A percentile compares a stretch with the other conserved stretches of the same genome.
phyloP scores from a whole-genome alignment of 1,140 invertebrate species.

The Sarcophaga peregrina region DNA sequence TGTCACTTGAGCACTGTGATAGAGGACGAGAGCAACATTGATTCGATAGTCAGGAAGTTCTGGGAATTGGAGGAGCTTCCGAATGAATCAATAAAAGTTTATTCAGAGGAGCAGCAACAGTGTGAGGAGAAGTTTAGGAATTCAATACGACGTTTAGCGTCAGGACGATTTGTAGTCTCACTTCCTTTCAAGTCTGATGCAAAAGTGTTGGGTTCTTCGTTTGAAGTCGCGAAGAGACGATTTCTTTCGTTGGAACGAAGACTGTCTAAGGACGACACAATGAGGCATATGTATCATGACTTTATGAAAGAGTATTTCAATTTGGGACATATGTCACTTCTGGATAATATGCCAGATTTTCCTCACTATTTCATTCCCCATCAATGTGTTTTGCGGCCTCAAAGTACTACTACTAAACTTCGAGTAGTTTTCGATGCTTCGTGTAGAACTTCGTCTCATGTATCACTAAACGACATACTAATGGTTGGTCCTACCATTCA shows the following conservation, averaged over 20 bases:
- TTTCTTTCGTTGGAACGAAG: conserved; percentile 56
- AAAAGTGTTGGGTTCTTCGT: conserved; percentile 53
- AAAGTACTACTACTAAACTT: conserved; percentile 47
- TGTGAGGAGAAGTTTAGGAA: conserved; percentile 44
- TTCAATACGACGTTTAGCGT: conserved; percentile 12
- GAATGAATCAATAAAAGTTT: neutral
- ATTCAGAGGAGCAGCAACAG: conserved; percentile 39
- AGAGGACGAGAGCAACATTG: neutral
- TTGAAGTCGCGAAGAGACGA: conserved; percentile 50
- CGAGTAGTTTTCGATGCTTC: conserved; percentile 43
- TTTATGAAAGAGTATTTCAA: conserved; percentile 60
- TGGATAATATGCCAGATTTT: conserved; percentile 48
- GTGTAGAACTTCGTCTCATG: conserved; percentile 37
- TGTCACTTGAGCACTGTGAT: neutral
- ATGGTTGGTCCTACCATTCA: conserved; percentile 46
- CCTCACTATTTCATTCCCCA: conserved; percentile 52
- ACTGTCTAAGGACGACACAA: too few relatives aligned
- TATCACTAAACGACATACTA: conserved; percentile 48
- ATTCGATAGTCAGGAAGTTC: conserved; percentile 47
- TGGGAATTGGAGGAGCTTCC: conserved; percentile 58
- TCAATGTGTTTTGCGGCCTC: conserved; percentile 29
- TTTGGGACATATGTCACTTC: conserved; percentile 60
- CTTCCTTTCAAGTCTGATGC: conserved; percentile 48
- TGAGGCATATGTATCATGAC: conserved; percentile 45
- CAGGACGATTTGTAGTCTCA: conserved; percentile 47